These are phyloP conservation scores for Orbicella faveolata DNA, from an alignment of 64 coral and sea anemone genomes.

Conservation along the genomic window DNA sequence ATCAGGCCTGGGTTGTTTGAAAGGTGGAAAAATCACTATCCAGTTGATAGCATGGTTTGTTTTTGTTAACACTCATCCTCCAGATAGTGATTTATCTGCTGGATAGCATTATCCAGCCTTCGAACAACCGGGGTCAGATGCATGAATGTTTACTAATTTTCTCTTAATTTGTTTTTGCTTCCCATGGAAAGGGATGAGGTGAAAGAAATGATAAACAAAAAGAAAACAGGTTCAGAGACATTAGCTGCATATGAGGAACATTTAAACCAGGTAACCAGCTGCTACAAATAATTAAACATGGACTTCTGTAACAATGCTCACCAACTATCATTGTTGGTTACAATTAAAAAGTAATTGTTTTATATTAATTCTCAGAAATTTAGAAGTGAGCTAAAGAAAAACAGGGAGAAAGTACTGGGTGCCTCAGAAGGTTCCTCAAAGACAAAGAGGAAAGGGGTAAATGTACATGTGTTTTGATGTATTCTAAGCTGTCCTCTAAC, in stretches of 20 bases:
- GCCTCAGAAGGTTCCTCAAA: slow-evolving; percentile 25
- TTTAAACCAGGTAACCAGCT: slow-evolving; percentile 37
- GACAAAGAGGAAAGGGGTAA: slow-evolving; percentile 42
- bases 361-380: slow-evolving; percentile 46
- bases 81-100: no score
- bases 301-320: no score
- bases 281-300: not conserved
- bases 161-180: not conserved
- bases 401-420: slow-evolving; percentile 32
- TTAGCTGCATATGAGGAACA: slow-evolving; percentile 69
- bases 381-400: slow-evolving; percentile 55
- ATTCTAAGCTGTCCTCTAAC: no score
- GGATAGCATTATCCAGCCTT: no score
- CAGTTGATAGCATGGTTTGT: no score
- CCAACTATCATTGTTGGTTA: no score
- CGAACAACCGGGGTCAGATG: no score
- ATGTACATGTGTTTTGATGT: not conserved
- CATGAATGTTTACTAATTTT: not conserved
- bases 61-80: no score
- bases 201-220: slow-evolving; percentile 52
- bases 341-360: not conserved
- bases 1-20: no score
- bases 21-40: no score
- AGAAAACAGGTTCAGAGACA: slow-evolving; percentile 57
- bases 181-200: slow-evolving; percentile 26